A percentile compares a stretch with the other conserved stretches of the same genome.
phyloP scores from a whole-genome alignment of 1,140 invertebrate species.

The Steinernema khuongi region DNA sequence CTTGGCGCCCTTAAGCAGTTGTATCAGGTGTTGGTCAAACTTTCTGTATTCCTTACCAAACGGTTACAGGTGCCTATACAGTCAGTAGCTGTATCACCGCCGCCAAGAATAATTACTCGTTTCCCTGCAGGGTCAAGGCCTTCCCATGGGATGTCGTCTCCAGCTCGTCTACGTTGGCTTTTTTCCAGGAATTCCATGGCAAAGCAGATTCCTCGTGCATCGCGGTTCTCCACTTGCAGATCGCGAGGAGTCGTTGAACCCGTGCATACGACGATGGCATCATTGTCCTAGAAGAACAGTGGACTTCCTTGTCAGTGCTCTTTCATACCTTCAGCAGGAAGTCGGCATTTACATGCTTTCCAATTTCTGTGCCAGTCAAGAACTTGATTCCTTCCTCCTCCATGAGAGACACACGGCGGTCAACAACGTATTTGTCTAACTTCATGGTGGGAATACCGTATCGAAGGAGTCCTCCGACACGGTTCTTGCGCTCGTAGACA shows the following conservation, averaged over 20 bases:
- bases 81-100: slow-evolving; percentile 98
- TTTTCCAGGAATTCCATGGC: slow-evolving; percentile 94
- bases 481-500: slow-evolving; percentile 91
- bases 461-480: slow-evolving; percentile 84
- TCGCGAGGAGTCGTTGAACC: slow-evolving; percentile 95
- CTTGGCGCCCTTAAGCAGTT: slow-evolving; percentile 72
- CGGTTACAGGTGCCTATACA: slow-evolving; percentile 94
- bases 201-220: slow-evolving; percentile 85
- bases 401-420: slow-evolving; percentile 79
- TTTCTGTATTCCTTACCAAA: slow-evolving; percentile 64
- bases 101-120: slow-evolving; percentile 91
- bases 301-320: neutral
- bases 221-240: slow-evolving; percentile 69
- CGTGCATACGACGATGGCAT: slow-evolving; percentile 81
- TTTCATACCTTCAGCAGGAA: slow-evolving; percentile 64
- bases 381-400: slow-evolving; percentile 84
- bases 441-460: slow-evolving; percentile 85
- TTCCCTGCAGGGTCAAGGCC: slow-evolving; percentile 80
- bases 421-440: slow-evolving; percentile 66
- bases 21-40: slow-evolving; percentile 17
- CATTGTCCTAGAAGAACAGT: slow-evolving; percentile 64
- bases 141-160: slow-evolving; percentile 64
- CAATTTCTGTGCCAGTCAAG: slow-evolving; percentile 80
- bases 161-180: slow-evolving; percentile 91
- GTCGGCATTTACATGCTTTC: slow-evolving; percentile 78